Evolutionary conservation across 2,888 invertebrate species (phyloP).

Genomic region (Apamea monoglypha): DNA sequence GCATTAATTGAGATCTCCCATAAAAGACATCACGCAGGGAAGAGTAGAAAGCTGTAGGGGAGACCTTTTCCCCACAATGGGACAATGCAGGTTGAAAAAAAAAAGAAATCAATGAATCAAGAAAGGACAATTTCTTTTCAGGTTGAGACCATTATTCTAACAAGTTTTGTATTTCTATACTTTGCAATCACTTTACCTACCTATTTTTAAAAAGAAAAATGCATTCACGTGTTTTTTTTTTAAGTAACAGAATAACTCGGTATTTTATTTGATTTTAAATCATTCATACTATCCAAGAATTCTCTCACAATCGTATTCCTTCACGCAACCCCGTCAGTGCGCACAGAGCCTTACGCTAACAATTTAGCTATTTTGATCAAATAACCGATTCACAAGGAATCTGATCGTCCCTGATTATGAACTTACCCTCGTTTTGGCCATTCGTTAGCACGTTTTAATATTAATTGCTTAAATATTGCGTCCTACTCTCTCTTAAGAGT

Average conservation of each 20-base stretch:
- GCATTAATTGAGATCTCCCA: neutral
- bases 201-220: neutral
- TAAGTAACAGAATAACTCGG: neutral
- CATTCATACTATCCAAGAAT: neutral
- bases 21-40: neutral
- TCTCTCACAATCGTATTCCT: neutral
- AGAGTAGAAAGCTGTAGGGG: neutral
- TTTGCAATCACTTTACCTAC: neutral
- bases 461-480: conserved; percentile 62
- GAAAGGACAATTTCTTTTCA: neutral
- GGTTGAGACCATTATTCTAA: neutral
- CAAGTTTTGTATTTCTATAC: neutral
- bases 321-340: conserved; percentile 24
- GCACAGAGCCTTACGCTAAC: conserved; percentile 48
- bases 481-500: conserved; percentile 40
- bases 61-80: neutral
- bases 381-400: conserved; percentile 67
- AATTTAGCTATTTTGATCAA: conserved; percentile 69
- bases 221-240: neutral
- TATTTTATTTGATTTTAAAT: neutral
- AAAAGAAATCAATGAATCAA: no score
- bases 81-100: neutral
- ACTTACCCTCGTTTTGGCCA: conserved; percentile 63
- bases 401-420: conserved; percentile 66
- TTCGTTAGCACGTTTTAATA: conserved; percentile 69